phyloP scores from a whole-genome alignment of 2,888 invertebrate genomes.

The Agrochola circellaris region DNA sequence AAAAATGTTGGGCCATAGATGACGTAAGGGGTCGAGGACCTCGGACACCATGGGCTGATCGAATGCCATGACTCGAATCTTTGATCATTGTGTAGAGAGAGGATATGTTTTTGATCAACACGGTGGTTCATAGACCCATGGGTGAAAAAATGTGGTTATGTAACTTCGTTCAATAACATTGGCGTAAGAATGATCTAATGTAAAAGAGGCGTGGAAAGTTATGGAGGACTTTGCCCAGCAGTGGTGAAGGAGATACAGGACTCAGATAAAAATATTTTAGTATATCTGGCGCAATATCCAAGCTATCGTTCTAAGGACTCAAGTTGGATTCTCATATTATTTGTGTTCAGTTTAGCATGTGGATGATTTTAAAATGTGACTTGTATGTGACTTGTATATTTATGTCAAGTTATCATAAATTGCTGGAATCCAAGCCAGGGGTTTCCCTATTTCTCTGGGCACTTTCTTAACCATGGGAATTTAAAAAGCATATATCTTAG shows the following conservation, averaged over 20 bases:
- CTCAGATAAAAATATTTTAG: neutral
- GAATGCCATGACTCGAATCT: slow-evolving; percentile 78
- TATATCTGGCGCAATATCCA: neutral
- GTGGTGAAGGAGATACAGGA: neutral
- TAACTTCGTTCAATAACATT: neutral
- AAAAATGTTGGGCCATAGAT: slow-evolving; percentile 81
- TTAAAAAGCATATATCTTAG: neutral
- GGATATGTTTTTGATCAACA: slow-evolving; percentile 65
- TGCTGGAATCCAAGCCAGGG: neutral
- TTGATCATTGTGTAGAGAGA: slow-evolving; percentile 67
- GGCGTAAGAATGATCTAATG: slow-evolving; percentile 4
- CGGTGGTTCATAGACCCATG: slow-evolving; percentile 68
- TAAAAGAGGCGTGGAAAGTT: slow-evolving; percentile 2
- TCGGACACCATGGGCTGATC: slow-evolving; percentile 76
- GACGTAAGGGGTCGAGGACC: slow-evolving; percentile 85
- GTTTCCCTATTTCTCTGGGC: neutral
- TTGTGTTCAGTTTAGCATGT: neutral
- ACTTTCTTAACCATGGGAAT: neutral
- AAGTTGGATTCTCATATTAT: neutral
- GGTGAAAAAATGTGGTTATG: slow-evolving; percentile 21
- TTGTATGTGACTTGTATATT: neutral
- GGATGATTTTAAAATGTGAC: neutral
- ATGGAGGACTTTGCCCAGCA: neutral
- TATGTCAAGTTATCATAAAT: neutral
- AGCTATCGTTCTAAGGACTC: too few species aligned